These are phyloP conservation scores for Gobius niger DNA, from an alignment of 2,113 vertebrate genomes.

Conservation along the genomic window DNA sequence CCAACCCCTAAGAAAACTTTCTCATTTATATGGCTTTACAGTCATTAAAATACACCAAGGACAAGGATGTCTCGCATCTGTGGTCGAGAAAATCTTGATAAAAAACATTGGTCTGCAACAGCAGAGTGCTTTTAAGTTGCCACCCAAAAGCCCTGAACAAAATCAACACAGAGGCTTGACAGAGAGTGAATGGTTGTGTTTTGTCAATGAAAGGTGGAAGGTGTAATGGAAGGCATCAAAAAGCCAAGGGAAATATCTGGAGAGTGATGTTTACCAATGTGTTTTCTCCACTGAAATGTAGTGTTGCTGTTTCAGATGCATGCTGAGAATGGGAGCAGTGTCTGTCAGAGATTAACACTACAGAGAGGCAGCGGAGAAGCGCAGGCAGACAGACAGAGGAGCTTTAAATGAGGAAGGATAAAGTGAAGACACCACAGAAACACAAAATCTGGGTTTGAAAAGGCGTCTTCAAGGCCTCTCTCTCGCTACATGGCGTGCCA, in stretches of 20 bases:
- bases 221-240: slow-evolving; percentile 55
- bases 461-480: slow-evolving; percentile 19
- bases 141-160: slow-evolving; percentile 36
- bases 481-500: slow-evolving; percentile 33
- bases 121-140: slow-evolving; percentile 38
- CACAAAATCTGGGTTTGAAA: slow-evolving; percentile 37
- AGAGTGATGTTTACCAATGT: slow-evolving; percentile 53
- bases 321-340: slow-evolving; percentile 52
- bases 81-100: slow-evolving; percentile 44
- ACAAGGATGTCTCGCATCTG: slow-evolving; percentile 27
- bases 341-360: slow-evolving; percentile 65
- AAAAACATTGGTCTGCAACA: slow-evolving; percentile 15
- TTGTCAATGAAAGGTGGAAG: slow-evolving; percentile 56
- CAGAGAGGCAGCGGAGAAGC: slow-evolving; percentile 24
- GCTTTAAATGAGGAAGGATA: slow-evolving; percentile 1
- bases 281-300: slow-evolving; percentile 31
- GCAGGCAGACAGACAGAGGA: background rate
- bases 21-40: slow-evolving; percentile 27
- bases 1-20: background rate
- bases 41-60: slow-evolving; percentile 20
- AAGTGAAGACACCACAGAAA: slow-evolving; percentile 43
- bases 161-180: slow-evolving; percentile 27
- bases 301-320: slow-evolving; percentile 49
- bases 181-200: slow-evolving; percentile 35
- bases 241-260: slow-evolving; percentile 35